These are phyloP conservation scores for Tenthredo notha DNA, from an alignment of 2,888 invertebrate genomes.

Conservation along the genomic window DNA sequence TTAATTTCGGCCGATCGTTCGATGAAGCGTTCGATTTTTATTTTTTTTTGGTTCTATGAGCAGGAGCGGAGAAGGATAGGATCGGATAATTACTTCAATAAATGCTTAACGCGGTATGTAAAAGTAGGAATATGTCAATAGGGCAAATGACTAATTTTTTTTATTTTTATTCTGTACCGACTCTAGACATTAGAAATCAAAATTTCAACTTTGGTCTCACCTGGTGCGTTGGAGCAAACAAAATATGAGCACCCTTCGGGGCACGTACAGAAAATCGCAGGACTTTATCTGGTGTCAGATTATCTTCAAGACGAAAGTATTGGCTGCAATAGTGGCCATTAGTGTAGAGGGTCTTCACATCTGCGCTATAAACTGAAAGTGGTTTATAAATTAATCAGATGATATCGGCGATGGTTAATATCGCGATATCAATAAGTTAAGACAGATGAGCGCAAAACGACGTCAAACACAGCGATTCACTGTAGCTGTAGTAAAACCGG, in stretches of 20 bases:
- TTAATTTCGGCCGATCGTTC: background rate
- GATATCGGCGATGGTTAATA: background rate
- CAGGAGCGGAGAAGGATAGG: background rate
- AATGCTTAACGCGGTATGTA: background rate
- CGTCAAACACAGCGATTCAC: background rate
- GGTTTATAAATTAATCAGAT: background rate
- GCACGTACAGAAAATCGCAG: conserved; percentile 57
- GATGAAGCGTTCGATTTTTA: background rate
- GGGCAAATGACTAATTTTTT: too few species aligned
- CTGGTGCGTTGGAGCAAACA: conserved; percentile 57
- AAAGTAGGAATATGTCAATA: too few species aligned
- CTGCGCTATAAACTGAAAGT: conserved; percentile 50
- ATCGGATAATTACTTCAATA: background rate
- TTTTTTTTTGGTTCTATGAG: background rate
- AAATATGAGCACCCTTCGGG: conserved; percentile 57
- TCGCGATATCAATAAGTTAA: background rate
- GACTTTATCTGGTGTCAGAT: conserved; percentile 54
- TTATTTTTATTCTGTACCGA: too few species aligned
- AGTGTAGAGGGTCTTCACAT: conserved; percentile 56
- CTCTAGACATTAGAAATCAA: background rate
- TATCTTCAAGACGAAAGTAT: conserved; percentile 57
- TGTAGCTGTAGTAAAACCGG: background rate
- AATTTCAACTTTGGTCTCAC: conserved; percentile 45
- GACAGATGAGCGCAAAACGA: background rate
- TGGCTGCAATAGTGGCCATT: conserved; percentile 58